Evolutionary conservation across 2,888 invertebrate species (phyloP).

Genomic region (Miltochrista miniata): DNA sequence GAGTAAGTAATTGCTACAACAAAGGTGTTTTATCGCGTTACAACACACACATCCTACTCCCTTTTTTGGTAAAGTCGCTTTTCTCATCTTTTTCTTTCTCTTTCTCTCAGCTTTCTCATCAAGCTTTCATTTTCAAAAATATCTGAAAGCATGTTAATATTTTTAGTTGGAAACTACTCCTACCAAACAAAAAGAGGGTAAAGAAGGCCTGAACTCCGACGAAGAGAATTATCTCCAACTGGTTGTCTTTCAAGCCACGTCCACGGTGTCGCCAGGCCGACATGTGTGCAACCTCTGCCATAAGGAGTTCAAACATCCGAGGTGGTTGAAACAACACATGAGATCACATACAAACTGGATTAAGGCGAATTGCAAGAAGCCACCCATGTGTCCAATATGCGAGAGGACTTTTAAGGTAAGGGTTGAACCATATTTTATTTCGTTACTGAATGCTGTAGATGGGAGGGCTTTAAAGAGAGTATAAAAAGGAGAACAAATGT

Average conservation of each 20-base stretch:
- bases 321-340: conserved; percentile 86
- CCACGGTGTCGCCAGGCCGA: conserved; percentile 80
- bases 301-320: conserved; percentile 85
- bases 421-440: not conserved
- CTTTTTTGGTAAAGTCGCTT: no score
- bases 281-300: conserved; percentile 86
- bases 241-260: conserved; percentile 79
- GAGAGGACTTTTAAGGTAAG: conserved; percentile 83
- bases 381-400: conserved; percentile 85
- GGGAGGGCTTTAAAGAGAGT: no score
- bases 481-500: no score
- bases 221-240: conserved; percentile 76
- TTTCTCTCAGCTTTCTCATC: no score
- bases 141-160: not conserved
- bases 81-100: no score
- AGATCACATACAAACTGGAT: conserved; percentile 86
- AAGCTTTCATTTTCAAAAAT: no score
- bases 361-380: conserved; percentile 86
- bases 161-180: no score
- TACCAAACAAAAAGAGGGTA: conserved; percentile 42
- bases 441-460: not conserved
- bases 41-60: no score
- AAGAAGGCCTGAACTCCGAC: conserved; percentile 65
- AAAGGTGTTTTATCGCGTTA: no score
- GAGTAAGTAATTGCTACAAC: no score